These are phyloP conservation scores for Pantala flavescens DNA, from an alignment of 1,140 invertebrate genomes.

Conservation along the genomic window DNA sequence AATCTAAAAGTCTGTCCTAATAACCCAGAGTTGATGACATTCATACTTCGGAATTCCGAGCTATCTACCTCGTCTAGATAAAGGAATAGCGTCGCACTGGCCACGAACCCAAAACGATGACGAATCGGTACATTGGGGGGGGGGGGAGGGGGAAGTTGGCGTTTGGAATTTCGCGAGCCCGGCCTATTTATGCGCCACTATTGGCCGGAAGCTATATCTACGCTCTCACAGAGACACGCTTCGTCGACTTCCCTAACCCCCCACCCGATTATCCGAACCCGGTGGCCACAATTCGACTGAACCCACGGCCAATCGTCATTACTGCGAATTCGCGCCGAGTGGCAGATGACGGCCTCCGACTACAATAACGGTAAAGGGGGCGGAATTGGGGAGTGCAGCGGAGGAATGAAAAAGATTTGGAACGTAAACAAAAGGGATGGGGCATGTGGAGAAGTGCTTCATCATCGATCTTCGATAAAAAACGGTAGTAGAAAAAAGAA, in stretches of 20 bases:
- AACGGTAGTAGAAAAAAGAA: no score
- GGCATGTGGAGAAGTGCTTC: no score
- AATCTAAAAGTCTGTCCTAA: no score
- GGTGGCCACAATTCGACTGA: background rate
- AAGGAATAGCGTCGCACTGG: background rate
- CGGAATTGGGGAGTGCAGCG: background rate
- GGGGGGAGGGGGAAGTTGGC: background rate
- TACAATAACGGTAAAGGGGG: background rate
- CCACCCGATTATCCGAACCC: background rate
- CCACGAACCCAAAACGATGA: background rate
- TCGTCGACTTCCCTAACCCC: background rate
- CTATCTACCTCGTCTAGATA: background rate
- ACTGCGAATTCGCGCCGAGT: background rate
- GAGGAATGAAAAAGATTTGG: no score
- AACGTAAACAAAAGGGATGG: no score
- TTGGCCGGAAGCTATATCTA: background rate
- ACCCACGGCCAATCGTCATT: background rate
- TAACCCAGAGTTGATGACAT: no score
- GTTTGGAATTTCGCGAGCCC: background rate
- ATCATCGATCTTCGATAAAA: no score
- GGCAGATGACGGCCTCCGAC: background rate
- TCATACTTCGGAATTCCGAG: no score
- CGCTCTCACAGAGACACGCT: background rate
- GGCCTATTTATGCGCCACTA: background rate
- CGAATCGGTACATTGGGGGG: background rate